phyloP scores from a whole-genome alignment of 2,888 invertebrate species.

The Lamellibrachia columna region DNA sequence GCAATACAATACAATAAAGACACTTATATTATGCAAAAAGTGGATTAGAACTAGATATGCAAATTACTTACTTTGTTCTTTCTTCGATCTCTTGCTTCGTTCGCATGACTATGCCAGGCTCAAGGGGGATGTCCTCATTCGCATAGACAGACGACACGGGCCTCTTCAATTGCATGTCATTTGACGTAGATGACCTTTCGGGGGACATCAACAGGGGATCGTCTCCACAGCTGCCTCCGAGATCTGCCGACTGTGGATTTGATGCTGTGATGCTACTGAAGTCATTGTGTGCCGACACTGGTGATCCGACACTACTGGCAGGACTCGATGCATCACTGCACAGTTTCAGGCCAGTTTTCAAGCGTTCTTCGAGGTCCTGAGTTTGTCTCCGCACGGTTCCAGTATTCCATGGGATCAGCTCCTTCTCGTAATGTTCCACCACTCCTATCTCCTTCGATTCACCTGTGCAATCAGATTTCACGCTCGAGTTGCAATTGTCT shows the following conservation, averaged over 20 bases:
- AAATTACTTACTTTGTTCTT: conserved; percentile 54
- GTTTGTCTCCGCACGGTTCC: conserved; percentile 74
- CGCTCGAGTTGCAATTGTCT: neutral
- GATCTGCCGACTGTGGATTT: neutral
- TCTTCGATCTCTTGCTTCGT: conserved; percentile 75
- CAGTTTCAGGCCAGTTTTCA: conserved; percentile 22
- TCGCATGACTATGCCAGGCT: conserved; percentile 76
- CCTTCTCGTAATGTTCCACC: conserved; percentile 68
- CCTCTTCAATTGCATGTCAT: neutral
- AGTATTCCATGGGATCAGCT: conserved; percentile 75
- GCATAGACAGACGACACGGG: conserved; percentile 34
- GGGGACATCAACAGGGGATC: neutral
- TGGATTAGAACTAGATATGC: too few species aligned
- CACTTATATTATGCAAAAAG: too few species aligned
- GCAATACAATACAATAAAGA: too few species aligned
- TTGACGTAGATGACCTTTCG: neutral
- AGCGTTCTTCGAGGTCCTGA: conserved; percentile 74
- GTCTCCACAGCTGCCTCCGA: neutral
- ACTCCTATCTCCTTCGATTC: conserved; percentile 36
- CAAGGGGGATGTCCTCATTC: conserved; percentile 73
- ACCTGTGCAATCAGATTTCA: neutral
- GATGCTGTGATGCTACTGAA: neutral
- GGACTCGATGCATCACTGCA: neutral
- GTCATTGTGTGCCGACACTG: neutral
- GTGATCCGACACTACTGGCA: neutral